These are phyloP conservation scores for Zosterops lateralis DNA, from an alignment of 2,113 vertebrate genomes.

Conservation along the genomic window DNA sequence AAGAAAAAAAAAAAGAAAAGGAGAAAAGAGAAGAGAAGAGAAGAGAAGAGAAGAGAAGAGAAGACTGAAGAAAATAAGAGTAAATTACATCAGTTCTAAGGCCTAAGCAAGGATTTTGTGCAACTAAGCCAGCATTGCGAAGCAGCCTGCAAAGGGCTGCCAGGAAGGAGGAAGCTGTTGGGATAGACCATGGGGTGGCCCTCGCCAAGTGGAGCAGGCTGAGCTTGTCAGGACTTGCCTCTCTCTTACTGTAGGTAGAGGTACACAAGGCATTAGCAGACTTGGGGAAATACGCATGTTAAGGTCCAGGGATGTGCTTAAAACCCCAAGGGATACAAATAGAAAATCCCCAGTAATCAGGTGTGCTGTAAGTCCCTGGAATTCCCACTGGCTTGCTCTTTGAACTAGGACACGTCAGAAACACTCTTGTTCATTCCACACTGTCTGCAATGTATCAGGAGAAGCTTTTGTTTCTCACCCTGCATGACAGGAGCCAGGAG, in stretches of 20 bases:
- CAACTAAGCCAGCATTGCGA: not conserved
- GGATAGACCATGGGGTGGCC: not conserved
- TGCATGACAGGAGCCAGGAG: not conserved
- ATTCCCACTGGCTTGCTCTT: not conserved
- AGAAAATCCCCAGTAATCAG: not conserved
- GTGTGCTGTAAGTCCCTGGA: not conserved
- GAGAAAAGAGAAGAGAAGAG: not conserved
- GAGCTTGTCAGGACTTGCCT: not conserved
- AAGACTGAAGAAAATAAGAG: not conserved
- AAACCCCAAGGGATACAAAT: not conserved
- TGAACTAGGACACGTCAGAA: not conserved
- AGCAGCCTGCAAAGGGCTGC: not conserved
- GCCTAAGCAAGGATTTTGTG: not conserved
- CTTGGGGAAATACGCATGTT: rapidly evolving
- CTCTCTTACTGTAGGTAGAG: rapidly evolving
- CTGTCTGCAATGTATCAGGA: not conserved
- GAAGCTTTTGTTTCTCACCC: not conserved
- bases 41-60: not conserved
- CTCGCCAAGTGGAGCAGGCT: not conserved
- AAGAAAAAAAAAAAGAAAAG: not conserved
- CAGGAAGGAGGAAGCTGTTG: not conserved
- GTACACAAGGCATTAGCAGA: not conserved
- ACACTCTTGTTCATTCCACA: not conserved
- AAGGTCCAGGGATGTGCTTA: not conserved
- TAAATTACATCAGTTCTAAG: not conserved